These are phyloP conservation scores for Urocyon cinereoargenteus DNA, from an alignment of 2,797 vertebrate genomes.

Conservation along the genomic window DNA sequence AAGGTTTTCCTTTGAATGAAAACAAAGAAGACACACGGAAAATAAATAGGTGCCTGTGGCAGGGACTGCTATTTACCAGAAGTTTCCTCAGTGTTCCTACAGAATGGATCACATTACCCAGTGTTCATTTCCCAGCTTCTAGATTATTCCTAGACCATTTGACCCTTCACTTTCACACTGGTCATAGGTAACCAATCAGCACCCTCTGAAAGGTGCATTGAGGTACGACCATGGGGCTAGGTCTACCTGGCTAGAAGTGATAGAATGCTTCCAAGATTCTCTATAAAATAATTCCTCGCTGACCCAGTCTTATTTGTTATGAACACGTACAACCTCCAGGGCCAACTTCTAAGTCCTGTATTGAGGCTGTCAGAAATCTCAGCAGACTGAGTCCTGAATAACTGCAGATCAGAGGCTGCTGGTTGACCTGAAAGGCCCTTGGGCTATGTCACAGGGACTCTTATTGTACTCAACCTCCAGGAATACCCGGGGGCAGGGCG, in stretches of 20 bases:
- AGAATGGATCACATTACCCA: not conserved
- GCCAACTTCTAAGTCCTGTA: not conserved
- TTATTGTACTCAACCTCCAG: not conserved
- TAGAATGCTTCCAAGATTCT: not conserved
- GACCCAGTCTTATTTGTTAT: not conserved
- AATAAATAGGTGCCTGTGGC: not conserved
- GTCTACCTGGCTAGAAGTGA: not conserved
- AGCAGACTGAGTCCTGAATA: not conserved
- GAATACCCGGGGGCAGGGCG: fast-evolving
- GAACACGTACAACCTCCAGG: not conserved
- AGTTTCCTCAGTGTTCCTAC: not conserved
- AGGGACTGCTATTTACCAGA: not conserved
- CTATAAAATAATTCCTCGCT: not conserved
- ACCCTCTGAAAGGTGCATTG: not conserved
- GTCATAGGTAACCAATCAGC: not conserved
- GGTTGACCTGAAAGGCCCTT: not conserved
- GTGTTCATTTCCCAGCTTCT: not conserved
- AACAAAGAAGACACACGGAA: not conserved
- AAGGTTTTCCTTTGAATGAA: not conserved
- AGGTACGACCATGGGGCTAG: not conserved
- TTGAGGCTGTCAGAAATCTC: not conserved
- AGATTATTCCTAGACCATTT: not conserved
- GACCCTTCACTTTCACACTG: not conserved
- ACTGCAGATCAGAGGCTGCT: not conserved
- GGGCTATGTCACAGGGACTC: not conserved